phyloP scores from a whole-genome alignment of 2,888 invertebrate genomes.

The Acronicta aceris region DNA sequence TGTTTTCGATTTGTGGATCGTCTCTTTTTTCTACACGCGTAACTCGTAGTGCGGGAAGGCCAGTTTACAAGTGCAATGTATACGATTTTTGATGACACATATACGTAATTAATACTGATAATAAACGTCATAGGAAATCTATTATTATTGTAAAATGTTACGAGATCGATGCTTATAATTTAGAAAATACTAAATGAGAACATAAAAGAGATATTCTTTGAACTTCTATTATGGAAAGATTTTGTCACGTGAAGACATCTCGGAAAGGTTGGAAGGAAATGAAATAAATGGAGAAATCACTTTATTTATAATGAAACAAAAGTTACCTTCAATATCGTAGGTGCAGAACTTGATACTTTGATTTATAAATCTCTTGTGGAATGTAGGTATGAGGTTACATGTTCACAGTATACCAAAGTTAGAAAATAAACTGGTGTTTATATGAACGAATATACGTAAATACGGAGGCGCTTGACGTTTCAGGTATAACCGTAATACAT shows the following conservation, averaged over 20 bases:
- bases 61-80: constrained; percentile 90
- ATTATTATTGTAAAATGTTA: constrained; percentile 85
- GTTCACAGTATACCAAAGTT: constrained; percentile 89
- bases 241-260: constrained; percentile 73
- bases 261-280: constrained; percentile 66
- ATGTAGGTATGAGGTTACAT: constrained; percentile 74
- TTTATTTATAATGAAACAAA: constrained; percentile 81
- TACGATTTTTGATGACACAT: constrained; percentile 89
- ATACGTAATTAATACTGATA: constrained; percentile 87
- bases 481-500: constrained; percentile 65
- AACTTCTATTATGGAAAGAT: constrained; percentile 74
- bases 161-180: constrained; percentile 82
- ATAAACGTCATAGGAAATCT: constrained; percentile 85
- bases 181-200: constrained; percentile 72
- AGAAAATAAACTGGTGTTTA: constrained; percentile 82
- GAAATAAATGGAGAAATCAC: constrained; percentile 64
- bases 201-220: constrained; percentile 77
- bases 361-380: constrained; percentile 72
- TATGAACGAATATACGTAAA: constrained; percentile 60
- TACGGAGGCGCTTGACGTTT: constrained; percentile 60
- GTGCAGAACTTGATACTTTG: constrained; percentile 66
- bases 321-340: constrained; percentile 85
- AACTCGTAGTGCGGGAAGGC: constrained; percentile 82
- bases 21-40: constrained; percentile 71
- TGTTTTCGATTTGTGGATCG: constrained; percentile 78